Conservation (phyloP, 2,797 vertebrate genomes). For the Rhodeus uyekii region DNA sequence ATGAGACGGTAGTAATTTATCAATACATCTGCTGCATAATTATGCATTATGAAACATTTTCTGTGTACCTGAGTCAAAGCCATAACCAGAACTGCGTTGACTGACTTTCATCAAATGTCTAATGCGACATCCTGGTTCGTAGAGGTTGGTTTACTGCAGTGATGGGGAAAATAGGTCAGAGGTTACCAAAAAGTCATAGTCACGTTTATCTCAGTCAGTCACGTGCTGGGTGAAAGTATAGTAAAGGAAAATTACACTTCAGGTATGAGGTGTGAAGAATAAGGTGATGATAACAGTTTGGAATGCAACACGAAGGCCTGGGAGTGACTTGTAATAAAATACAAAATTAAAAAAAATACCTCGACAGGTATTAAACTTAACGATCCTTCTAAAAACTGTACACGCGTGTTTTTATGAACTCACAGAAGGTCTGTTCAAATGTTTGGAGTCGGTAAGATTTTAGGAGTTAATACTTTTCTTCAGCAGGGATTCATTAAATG, state of each 20-base stretch:
- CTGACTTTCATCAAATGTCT: not conserved
- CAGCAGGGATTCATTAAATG: not conserved
- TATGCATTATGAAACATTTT: not conserved
- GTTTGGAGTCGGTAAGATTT: not conserved
- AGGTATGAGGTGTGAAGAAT: not conserved
- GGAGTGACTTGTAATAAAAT: not conserved
- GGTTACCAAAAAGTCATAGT: not conserved
- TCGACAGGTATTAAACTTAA: no score
- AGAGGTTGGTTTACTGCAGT: not conserved
- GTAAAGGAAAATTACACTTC: not conserved
- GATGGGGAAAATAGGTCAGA: not conserved
- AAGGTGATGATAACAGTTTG: slow-evolving; percentile 7
- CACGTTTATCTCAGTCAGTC: not conserved
- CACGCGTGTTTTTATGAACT: not conserved
- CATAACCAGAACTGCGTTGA: not conserved
- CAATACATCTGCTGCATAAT: not conserved
- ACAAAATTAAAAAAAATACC: not conserved
- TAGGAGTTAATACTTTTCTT: not conserved
- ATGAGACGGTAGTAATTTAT: not conserved
- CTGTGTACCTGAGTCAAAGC: not conserved
- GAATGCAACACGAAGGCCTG: not conserved
- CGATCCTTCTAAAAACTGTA: not conserved
- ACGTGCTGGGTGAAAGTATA: not conserved
- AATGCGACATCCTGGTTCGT: not conserved
- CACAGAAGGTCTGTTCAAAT: not conserved